phyloP scores from a whole-genome alignment of 2,888 invertebrate species.

The Cryptophagus acutangulus region DNA sequence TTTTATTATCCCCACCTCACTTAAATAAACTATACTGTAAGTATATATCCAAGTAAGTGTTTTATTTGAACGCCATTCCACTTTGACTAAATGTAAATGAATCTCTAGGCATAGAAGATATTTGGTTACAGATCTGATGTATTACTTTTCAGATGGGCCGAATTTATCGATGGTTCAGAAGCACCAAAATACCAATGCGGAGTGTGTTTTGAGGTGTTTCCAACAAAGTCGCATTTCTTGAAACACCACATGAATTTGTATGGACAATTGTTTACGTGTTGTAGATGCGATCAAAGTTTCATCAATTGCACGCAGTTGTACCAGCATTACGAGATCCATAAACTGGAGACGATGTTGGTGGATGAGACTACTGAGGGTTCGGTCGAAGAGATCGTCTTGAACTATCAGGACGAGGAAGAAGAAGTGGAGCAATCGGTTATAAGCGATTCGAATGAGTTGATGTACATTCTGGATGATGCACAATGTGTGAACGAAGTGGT shows the following conservation, averaged over 20 bases:
- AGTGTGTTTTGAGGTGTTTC: slow-evolving; percentile 40
- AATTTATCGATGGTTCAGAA: too few relatives aligned
- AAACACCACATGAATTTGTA: slow-evolving; percentile 39
- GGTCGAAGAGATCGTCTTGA: slow-evolving; percentile 29
- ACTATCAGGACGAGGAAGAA: slow-evolving; percentile 33
- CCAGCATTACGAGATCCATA: slow-evolving; percentile 41
- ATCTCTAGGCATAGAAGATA: too few relatives aligned
- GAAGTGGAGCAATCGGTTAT: slow-evolving; percentile 24
- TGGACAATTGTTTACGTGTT: slow-evolving; percentile 38
- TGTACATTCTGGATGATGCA: slow-evolving; percentile 43
- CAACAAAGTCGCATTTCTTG: slow-evolving; percentile 37
- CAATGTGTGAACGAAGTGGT: slow-evolving; percentile 43
- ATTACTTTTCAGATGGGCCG: slow-evolving; percentile 5
- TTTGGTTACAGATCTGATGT: not conserved
- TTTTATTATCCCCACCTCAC: too few relatives aligned
- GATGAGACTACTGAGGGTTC: slow-evolving; percentile 22
- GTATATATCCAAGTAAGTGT: too few relatives aligned
- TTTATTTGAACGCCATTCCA: too few relatives aligned
- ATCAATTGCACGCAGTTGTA: slow-evolving; percentile 37
- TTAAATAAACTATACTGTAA: too few relatives aligned
- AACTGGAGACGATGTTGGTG: slow-evolving; percentile 16
- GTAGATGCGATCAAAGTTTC: slow-evolving; percentile 39
- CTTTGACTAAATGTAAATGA: too few relatives aligned
- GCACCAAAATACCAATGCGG: slow-evolving; percentile 40
- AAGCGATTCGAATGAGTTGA: slow-evolving; percentile 33